Evolutionary conservation across 2,113 vertebrate species (phyloP).

Genomic region (Phrynosoma platyrhinos): DNA sequence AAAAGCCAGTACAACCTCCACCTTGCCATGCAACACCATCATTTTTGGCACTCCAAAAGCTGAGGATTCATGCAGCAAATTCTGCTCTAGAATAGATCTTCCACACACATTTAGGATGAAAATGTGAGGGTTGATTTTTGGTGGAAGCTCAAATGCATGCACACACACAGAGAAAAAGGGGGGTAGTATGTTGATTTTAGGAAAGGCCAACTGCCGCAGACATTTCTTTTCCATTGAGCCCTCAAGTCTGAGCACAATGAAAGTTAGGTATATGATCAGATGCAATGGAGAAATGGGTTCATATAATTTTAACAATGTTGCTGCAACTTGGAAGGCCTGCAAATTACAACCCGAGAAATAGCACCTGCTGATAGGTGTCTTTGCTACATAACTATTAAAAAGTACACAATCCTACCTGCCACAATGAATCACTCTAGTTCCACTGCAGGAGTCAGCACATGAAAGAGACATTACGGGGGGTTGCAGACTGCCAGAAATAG

Average conservation of each 20-base stretch:
- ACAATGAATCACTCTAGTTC: not conserved
- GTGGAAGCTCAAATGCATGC: no score
- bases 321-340: not conserved
- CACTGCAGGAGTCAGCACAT: not conserved
- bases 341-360: not conserved
- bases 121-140: not conserved
- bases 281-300: not conserved
- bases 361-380: not conserved
- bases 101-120: no score
- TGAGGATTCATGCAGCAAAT: no score
- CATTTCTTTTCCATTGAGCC: not conserved
- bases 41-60: not conserved
- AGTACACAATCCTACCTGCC: not conserved
- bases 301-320: not conserved
- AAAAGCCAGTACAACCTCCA: not conserved
- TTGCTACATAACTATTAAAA: not conserved
- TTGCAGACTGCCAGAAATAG: no score
- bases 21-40: not conserved
- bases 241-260: no score
- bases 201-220: not conserved
- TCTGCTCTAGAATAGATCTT: not conserved
- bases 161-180: not conserved
- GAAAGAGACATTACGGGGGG: no score
- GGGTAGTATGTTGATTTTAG: not conserved
- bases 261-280: not conserved